Base-by-base conservation (phyloP, 2,113 vertebrate genomes). In the Seriola aureovittata region DNA sequence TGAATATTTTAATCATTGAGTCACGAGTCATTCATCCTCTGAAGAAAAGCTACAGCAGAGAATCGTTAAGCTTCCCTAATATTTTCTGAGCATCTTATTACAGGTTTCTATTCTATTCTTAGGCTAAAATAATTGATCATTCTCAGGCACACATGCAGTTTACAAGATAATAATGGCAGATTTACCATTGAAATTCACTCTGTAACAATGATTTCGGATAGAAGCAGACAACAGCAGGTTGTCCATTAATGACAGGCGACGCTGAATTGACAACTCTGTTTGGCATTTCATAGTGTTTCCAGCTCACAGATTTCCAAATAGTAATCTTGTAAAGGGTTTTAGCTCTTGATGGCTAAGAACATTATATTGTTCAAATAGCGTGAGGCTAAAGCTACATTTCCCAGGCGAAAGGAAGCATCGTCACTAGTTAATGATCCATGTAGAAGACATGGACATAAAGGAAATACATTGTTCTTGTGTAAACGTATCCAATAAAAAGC, bases 1-100 rank as follows among this genome's bases (percentile, higher is more conserved):
- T 89, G 44, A 85, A 88, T 86, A 88, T 82, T 89, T 86, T 4
- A 88, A 50, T 29, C 17, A 55, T 57, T 38, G 36, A 66, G 77
- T 57, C 19, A 10, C 8, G 0, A 80, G 50, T 0, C n/a, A 10
- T 71, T 78, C 4, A 58, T 74, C 50, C 65, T 71, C 11, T 65
- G 14, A 59, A 67, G 44, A 62, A 40, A 63, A n/a, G 54, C 74
- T 23, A 38, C 59, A 82, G 59, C 14, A 46, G 75, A 44, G 64
- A 77, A 44, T 36, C 21, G 29, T 13, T 34, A 19, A 67, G 60
- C 34, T 48, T 69, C 34, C 32, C 66, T 13, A 62, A 67, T 1
- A 3, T 67, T 62, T 64, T 74, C 32, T 36, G 14, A 40, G 13
- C 7, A 4, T 62, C 12, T 50, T 19, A 38, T 77, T 54, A 34